Evolutionary conservation across 2,113 vertebrate genomes (phyloP), one percentile per base, ranked within the genome.

Genomic region (Cottus gobio): DNA sequence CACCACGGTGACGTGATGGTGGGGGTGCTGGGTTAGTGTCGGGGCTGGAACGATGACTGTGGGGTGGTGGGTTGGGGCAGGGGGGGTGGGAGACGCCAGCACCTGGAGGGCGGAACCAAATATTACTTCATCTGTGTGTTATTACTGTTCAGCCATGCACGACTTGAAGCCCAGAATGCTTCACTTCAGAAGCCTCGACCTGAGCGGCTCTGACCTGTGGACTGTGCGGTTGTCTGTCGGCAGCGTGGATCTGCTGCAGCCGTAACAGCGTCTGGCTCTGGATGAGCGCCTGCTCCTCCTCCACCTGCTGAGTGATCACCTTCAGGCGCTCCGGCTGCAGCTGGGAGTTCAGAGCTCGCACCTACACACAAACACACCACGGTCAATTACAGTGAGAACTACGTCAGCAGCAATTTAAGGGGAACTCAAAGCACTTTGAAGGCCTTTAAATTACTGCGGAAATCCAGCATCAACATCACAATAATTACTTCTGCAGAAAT

Each of bases 311-410:
- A 2, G 98, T 97, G 1, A 99, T 98, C 89, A 97, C 97, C 95
- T 99, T 99, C 92, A 99, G 96, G 90, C 97, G 98, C 91, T 99
- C 98, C 0, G 98, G 98, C 91, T 98, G 97, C 95, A 99, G 95
- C 91, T 98, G 97, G 71, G 95, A 96, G 93, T 98, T 97, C 89
- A 99, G 86, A 0, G 97, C 96, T 80, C 97, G 97, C 83, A 98
- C 96, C 98, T 99, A 26, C 16, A 46, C 50, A 62, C 36, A 75
- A 16, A 77, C 28, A 54, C 57, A 80, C 36, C 30, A 34, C 7
- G 34, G 9, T 30, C 7, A 22, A 15, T 3, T 44, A 48, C 0
- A 46, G 50, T 2, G 20, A 24, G 2, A 39, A 46, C 30, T 11
- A 57, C n/a, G 7, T 13, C 3, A 57, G 22, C 36, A 24, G 0